phyloP scores from a whole-genome alignment of 2,113 vertebrate species.

The Rhizomys pruinosus region DNA sequence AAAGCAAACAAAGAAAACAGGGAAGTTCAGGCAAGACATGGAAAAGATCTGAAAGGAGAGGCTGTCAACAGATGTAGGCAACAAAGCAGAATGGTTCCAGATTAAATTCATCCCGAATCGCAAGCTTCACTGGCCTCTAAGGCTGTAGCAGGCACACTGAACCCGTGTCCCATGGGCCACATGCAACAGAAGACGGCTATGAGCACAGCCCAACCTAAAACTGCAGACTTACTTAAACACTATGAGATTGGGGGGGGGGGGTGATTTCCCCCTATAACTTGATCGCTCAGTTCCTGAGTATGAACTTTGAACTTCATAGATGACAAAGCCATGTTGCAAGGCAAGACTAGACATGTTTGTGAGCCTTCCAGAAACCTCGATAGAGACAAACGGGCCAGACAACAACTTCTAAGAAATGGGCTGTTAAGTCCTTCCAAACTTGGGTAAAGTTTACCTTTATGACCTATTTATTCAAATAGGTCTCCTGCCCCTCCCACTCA shows the following conservation, averaged over 20 bases:
- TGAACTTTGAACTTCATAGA: neutral
- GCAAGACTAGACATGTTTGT: neutral
- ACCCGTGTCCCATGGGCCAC: neutral
- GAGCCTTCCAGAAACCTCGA: neutral
- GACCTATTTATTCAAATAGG: neutral
- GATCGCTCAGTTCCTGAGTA: neutral
- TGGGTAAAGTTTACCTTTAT: slow-evolving; percentile 23
- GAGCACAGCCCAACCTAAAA: neutral
- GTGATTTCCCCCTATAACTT: neutral
- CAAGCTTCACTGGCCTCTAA: neutral
- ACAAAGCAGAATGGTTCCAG: neutral
- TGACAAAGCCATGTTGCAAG: neutral
- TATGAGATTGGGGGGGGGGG: neutral
- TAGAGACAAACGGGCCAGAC: neutral
- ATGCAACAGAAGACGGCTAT: neutral
- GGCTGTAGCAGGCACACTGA: neutral
- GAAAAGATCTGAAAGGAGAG: neutral
- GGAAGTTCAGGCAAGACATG: neutral
- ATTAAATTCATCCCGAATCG: neutral
- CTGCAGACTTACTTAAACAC: neutral
- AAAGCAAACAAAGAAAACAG: neutral
- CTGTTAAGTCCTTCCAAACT: too few species aligned
- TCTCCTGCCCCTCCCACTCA: neutral
- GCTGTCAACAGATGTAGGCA: neutral
- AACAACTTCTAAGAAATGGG: neutral